Evolutionary conservation across 2,113 vertebrate genomes (phyloP).

Genomic region (Parus major): DNA sequence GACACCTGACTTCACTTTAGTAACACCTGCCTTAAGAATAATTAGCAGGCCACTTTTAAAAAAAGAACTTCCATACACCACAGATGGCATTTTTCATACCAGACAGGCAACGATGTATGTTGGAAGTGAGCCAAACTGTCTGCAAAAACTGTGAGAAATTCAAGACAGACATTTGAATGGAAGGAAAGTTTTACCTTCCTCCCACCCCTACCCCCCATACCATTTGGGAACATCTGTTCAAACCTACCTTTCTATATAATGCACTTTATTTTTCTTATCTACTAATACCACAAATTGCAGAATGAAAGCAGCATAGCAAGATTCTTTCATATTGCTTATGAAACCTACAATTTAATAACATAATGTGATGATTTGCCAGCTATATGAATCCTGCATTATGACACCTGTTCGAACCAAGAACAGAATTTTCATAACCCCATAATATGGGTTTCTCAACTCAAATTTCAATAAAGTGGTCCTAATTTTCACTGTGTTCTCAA

Average conservation of each 20-base stretch:
- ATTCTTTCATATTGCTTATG: not conserved
- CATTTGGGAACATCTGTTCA: slow-evolving; percentile 67
- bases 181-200: slow-evolving; percentile 70
- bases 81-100: slow-evolving; percentile 80
- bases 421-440: slow-evolving; percentile 13
- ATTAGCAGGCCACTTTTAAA: slow-evolving; percentile 70
- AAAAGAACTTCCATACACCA: slow-evolving; percentile 71
- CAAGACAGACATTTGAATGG: slow-evolving; percentile 73
- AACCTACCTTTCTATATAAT: slow-evolving; percentile 11
- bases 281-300: not conserved
- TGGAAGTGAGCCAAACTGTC: slow-evolving; percentile 80
- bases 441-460: slow-evolving; percentile 28
- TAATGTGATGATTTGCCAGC: slow-evolving; percentile 38
- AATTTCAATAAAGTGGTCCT: slow-evolving; percentile 26
- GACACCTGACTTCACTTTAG: slow-evolving; percentile 79
- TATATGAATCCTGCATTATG: not conserved
- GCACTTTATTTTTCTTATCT: slow-evolving; percentile 54
- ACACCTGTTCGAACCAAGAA: not conserved
- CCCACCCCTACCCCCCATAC: not conserved
- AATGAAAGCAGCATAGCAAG: not conserved
- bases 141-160: slow-evolving; percentile 82
- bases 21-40: slow-evolving; percentile 75
- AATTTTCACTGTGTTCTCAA: slow-evolving; percentile 35
- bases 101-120: slow-evolving; percentile 74
- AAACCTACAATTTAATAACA: slow-evolving; percentile 10